Base-by-base conservation (phyloP, 2,797 vertebrate species). In the Melopsittacus undulatus region DNA sequence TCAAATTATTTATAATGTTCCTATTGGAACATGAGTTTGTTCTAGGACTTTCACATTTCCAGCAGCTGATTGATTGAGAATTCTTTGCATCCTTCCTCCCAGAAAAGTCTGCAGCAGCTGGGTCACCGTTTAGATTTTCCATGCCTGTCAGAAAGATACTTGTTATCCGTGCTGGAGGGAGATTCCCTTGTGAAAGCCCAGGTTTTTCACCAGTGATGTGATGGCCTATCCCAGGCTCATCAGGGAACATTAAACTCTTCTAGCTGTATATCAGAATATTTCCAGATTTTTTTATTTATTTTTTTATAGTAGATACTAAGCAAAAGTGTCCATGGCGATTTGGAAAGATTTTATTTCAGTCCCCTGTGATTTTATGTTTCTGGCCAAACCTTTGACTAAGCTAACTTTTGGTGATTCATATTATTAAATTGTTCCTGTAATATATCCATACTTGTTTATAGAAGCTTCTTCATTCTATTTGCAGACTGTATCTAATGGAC, bases 391-490 rank as follows among this genome's bases (percentile, higher is more conserved):
- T 95, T 96, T 95, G 83, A 83, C 80, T 94, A 64, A 92, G 48
- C 80, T 89, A 80, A 77, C 22, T 67, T 95, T 84, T 77, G 21
- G 56, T 94, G 91, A 85, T 92, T 96, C 94, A 87, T 86, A 59
- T 94, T 94, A 91, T 96, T 92, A 94, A 96, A 90, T 92, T 92
- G 74, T 94, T 96, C 91, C 95, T 96, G 88, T 95, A 94, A 85
- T 85, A 46, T 68, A 87, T 77, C 92, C 63, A 17, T 83, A 63
- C 13, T 64, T 88, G 69, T 94, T 90, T 67, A 51, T 13, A 80
- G 86, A 84, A 90, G 27, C 20, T 15, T 89, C 51, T 92, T 92
- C 49, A 24, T 29, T 82, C 43, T 81, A 24, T 88, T 89, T 89
- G 62, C 62, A 77, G 68, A 40, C 32, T 63, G 13, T 66, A 48